Conservation (phyloP, 1,140 invertebrate genomes). For the Drosophila lacteicornis region DNA sequence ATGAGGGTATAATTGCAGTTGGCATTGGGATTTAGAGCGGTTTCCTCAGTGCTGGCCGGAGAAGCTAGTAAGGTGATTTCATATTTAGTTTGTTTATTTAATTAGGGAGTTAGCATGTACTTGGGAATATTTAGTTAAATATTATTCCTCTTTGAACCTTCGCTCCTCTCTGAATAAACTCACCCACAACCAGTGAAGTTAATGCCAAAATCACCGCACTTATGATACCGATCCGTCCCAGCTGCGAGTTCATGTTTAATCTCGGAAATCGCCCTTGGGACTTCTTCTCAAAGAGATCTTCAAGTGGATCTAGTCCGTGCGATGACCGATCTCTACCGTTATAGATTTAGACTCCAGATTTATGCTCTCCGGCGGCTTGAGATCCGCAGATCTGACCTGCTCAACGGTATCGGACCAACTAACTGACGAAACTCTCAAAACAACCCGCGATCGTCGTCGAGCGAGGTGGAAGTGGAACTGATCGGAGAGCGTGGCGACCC, state of each 20-base stretch:
- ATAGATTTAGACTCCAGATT: neutral
- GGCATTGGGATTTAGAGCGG: conserved; percentile 27
- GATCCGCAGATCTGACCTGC: conserved; percentile 41
- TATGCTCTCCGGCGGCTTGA: conserved; percentile 1
- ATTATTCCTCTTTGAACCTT: too few species aligned
- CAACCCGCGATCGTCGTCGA: conserved; percentile 5
- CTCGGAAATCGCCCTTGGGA: conserved; percentile 3
- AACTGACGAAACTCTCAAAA: conserved; percentile 38
- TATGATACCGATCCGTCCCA: conserved; percentile 13
- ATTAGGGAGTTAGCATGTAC: neutral
- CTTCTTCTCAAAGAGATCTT: conserved; percentile 1
- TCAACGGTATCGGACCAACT: conserved; percentile 61
- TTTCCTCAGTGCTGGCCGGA: conserved; percentile 24
- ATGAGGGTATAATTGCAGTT: conserved; percentile 68
- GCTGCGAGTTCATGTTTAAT: conserved; percentile 36
- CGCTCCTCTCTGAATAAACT: neutral
- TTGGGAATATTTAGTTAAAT: too few species aligned
- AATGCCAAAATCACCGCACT: conserved; percentile 22
- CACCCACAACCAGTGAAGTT: conserved; percentile 15
- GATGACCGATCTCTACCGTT: conserved; percentile 43
- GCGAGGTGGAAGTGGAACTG: neutral
- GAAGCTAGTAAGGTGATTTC: conserved; percentile 5
- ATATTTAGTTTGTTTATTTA: neutral
- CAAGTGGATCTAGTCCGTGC: conserved; percentile 42
- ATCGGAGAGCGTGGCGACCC: conserved; percentile 36